A percentile compares a stretch with the other conserved stretches of the same genome.
phyloP scores from a whole-genome alignment of 2,888 invertebrate genomes.

The Atherix ibis region DNA sequence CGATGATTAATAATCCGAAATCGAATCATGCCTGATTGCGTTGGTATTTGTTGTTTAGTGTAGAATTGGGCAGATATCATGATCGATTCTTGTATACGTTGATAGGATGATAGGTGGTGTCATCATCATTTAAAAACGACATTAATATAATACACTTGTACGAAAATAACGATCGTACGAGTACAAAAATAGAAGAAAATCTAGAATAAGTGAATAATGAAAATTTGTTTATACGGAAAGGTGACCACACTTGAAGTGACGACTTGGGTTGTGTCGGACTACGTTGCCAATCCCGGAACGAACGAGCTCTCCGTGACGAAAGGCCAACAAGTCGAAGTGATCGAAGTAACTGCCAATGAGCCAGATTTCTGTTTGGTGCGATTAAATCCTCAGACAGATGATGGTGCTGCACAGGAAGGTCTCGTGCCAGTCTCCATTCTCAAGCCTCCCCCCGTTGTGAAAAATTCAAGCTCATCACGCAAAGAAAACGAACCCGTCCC shows the following conservation, averaged over 20 bases:
- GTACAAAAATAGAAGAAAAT: too few species aligned
- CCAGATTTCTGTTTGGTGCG: constrained; percentile 58
- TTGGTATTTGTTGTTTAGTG: too few species aligned
- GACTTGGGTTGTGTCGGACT: constrained; percentile 83
- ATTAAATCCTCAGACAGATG: constrained; percentile 37
- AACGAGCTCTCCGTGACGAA: constrained; percentile 72
- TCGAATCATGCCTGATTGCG: too few species aligned
- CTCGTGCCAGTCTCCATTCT: constrained; percentile 66
- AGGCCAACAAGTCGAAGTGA: constrained; percentile 87
- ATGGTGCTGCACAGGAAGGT: constrained; percentile 51
- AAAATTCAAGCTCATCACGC: constrained; percentile 14
- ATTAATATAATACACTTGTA: too few species aligned
- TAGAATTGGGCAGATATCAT: too few species aligned
- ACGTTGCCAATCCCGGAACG: constrained; percentile 52
- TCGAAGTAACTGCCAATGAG: constrained; percentile 53
- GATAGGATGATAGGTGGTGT: too few species aligned
- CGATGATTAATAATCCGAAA: too few species aligned
- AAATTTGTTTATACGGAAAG: too few species aligned
- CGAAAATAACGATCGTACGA: too few species aligned
- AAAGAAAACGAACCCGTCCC: constrained; percentile 28
- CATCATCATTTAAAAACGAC: too few species aligned
- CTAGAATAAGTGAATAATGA: too few species aligned
- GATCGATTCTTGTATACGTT: too few species aligned
- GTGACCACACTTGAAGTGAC: constrained; percentile 79
- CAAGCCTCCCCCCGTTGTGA: constrained; percentile 51